Conservation (phyloP, 92 coral and sea anemone genomes). For the Epizoanthus rinbou region DNA sequence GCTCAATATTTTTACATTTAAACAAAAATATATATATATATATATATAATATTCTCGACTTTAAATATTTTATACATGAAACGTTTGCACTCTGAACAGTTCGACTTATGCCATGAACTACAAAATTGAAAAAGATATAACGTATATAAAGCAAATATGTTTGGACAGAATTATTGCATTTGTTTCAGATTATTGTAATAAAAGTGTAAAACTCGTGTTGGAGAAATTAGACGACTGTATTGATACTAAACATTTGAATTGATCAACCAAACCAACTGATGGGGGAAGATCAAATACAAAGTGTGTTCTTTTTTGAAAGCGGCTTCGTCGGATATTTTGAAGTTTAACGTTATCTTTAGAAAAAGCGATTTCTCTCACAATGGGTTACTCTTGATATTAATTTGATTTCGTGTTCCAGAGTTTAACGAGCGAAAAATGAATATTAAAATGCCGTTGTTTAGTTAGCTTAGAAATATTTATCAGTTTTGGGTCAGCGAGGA, state of each 20-base stretch:
- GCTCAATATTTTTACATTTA: no score
- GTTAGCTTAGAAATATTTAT: slow-evolving; percentile 10
- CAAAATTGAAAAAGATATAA: no score
- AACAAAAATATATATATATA: no score
- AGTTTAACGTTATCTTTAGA: not conserved
- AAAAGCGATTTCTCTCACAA: not conserved
- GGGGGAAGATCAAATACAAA: no score
- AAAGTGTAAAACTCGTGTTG: not conserved
- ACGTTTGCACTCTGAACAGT: no score
- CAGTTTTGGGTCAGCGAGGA: not conserved
- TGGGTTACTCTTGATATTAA: not conserved
- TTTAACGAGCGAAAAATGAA: not conserved
- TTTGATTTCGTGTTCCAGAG: not conserved
- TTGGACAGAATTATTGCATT: not conserved
- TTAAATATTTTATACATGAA: no score
- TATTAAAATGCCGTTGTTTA: slow-evolving; percentile 3
- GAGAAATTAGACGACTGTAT: not conserved
- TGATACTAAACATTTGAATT: not conserved
- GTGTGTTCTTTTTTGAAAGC: not conserved
- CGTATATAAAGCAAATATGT: no score
- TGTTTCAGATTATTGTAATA: not conserved
- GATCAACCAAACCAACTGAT: not conserved
- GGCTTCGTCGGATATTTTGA: not conserved
- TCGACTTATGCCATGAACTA: no score
- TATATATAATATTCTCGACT: no score